Base-by-base conservation (phyloP, 2,888 invertebrate species). In the Andrena dorsata region DNA sequence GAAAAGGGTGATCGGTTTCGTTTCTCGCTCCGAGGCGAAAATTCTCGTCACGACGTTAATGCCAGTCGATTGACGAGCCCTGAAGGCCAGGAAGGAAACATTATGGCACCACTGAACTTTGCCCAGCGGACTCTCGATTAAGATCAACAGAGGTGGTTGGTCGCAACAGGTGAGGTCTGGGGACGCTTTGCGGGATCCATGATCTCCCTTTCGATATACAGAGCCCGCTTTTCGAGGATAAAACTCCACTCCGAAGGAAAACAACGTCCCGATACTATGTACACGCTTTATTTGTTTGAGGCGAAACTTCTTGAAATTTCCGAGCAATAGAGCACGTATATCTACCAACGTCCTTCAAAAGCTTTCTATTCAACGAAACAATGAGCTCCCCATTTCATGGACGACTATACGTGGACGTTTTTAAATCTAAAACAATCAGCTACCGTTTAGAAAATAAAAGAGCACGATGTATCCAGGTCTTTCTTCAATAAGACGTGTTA, bases 161-260 rank as follows among this genome's bases (percentile, higher is more conserved):
- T 86, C 66, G 88, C 88, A 88, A 88, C 88, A 88, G 88, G 88
- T 88, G 87, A 84, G 77, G 66, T 76, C 66, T 41, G 41, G 41
- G 78, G 74, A 76, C 79, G 83, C 77, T 66, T 83, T 81, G 65
- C 85, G 75, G 76, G 83, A 85, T 83, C 51, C 73, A 53, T 75
- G 77, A 79, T 79, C 72, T 35, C 81, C 72, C 73, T 80, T 84
- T 70, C 82, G 76, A 79, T 69, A 79, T 30, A 69, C 65, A 74
- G 63, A n/a, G 28, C 53, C 61, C 65, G 51, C 30, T 41, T 60
- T 20, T 32, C 28, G 56, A 6, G 68, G 72, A 75, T 63, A 69
- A 75, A 77, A 69, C 65, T 41, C 32, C 41, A 7, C 53, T 56
- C 20, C 10, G 51, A 70, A 64, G 35, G 58, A 41, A 64, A 66